Conservation (phyloP, 2,797 vertebrate genomes). For the Schizothorax lantsangensis region DNA sequence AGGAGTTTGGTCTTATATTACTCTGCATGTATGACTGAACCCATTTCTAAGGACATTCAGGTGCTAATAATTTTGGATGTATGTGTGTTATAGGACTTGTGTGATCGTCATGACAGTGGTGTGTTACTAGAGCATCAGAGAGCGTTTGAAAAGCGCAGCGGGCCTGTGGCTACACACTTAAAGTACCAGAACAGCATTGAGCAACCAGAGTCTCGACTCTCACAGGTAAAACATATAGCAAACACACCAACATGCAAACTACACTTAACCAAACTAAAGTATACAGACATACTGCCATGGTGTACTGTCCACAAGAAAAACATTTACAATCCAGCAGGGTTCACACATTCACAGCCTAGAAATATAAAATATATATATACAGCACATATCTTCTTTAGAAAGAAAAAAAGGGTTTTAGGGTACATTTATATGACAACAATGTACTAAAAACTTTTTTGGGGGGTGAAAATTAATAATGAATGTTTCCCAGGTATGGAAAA, state of each 20-base stretch:
- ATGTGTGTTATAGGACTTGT: slow-evolving; percentile 84
- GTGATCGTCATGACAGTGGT: slow-evolving; percentile 94
- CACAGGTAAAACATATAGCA: slow-evolving; percentile 82
- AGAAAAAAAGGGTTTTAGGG: too few relatives aligned
- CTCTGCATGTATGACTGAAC: neutral
- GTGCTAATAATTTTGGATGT: slow-evolving; percentile 8
- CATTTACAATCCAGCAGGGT: slow-evolving; percentile 1
- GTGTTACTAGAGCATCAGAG: slow-evolving; percentile 94
- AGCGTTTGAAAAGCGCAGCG: slow-evolving; percentile 90
- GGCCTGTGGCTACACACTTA: slow-evolving; percentile 68
- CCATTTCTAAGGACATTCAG: neutral
- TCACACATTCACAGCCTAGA: neutral
- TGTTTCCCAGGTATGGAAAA: too few relatives aligned
- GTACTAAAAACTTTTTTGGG: too few relatives aligned
- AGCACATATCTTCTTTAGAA: neutral
- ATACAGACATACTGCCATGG: neutral
- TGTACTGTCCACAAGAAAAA: neutral
- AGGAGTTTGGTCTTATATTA: neutral
- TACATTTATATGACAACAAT: too few relatives aligned
- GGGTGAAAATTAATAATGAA: too few relatives aligned
- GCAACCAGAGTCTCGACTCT: slow-evolving; percentile 93
- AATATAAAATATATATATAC: neutral
- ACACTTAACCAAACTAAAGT: neutral
- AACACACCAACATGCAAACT: neutral
- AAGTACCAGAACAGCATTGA: slow-evolving; percentile 89